Evolutionary conservation across 2,113 vertebrate genomes (phyloP).

Genomic region (Cyphomyrus discorhynchus): DNA sequence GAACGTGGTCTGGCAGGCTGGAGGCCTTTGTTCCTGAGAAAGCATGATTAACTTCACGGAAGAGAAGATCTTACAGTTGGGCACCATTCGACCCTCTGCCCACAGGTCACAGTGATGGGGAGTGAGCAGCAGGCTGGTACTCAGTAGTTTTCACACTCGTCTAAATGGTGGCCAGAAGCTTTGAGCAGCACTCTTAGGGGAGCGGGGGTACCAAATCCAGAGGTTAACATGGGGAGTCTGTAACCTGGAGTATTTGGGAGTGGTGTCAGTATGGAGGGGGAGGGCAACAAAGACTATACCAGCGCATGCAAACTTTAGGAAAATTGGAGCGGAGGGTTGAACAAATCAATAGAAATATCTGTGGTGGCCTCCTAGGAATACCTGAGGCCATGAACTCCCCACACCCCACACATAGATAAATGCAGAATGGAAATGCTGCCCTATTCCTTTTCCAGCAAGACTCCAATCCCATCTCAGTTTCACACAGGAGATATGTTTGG

Average conservation of each 20-base stretch:
- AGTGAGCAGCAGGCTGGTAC: not conserved
- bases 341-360: not conserved
- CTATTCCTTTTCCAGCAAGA: not conserved
- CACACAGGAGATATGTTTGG: not conserved
- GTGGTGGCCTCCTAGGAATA: not conserved
- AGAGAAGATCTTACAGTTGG: not conserved
- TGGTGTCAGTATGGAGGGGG: too few species aligned
- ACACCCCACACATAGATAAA: not conserved
- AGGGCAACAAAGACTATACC: too few species aligned
- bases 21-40: not conserved
- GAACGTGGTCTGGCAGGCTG: not conserved
- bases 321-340: not conserved
- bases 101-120: not conserved
- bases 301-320: not conserved
- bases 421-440: not conserved
- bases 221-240: not conserved
- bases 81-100: not conserved
- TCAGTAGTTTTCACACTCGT: not conserved
- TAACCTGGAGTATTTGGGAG: too few species aligned
- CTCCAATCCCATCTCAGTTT: not conserved
- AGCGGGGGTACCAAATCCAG: not conserved
- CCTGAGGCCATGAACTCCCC: not conserved
- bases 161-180: not conserved
- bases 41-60: not conserved
- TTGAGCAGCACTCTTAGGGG: not conserved